A percentile compares a stretch with the other conserved stretches of the same genome.
phyloP scores from a whole-genome alignment of 2,797 vertebrate genomes.

The Diplodus sargus region DNA sequence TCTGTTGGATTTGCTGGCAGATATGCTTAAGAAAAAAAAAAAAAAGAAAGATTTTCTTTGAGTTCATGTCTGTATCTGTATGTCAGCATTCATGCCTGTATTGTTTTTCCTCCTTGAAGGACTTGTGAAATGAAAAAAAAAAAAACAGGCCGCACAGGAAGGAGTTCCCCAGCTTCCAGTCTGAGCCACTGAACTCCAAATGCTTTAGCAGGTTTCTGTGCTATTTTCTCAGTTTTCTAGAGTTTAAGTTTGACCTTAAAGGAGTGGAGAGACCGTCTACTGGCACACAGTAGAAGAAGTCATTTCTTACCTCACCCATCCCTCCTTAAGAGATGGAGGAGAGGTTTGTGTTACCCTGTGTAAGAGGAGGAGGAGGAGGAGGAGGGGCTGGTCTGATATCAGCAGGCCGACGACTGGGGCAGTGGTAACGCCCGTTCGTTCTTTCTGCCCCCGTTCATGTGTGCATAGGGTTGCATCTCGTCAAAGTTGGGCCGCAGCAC shows the following conservation, averaged over 20 bases:
- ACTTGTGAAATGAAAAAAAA: constrained; percentile 71
- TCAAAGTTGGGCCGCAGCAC: constrained; percentile 93
- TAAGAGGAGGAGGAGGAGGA: constrained; percentile 42
- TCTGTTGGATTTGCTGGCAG: constrained; percentile 89
- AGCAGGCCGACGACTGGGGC: constrained; percentile 99
- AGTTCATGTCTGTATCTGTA: constrained; percentile 70
- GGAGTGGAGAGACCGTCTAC: constrained; percentile 83
- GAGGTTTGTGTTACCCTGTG: constrained; percentile 80
- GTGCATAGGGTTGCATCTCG: constrained; percentile 95
- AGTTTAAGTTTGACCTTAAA: constrained; percentile 59
- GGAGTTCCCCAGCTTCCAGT: constrained; percentile 78
- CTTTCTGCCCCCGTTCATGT: constrained; percentile 98
- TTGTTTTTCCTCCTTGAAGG: constrained; percentile 70
- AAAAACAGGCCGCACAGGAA: constrained; percentile 86
- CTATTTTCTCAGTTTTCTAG: constrained; percentile 51
- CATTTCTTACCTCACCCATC: constrained; percentile 65
- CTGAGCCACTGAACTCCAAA: constrained; percentile 77
- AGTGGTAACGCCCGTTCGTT: constrained; percentile 94
- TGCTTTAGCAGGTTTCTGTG: constrained; percentile 83
- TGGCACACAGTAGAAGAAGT: constrained; percentile 90
- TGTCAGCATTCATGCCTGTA: constrained; percentile 68
- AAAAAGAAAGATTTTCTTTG: constrained; percentile 55
- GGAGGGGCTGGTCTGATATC: constrained; percentile 81
- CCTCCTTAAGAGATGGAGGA: constrained; percentile 63
- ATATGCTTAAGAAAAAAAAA: constrained; percentile 83